Evolutionary conservation across 2,113 vertebrate genomes (phyloP), one percentile per base, ranked within the genome.

Genomic region (Gracilinanus agilis): DNA sequence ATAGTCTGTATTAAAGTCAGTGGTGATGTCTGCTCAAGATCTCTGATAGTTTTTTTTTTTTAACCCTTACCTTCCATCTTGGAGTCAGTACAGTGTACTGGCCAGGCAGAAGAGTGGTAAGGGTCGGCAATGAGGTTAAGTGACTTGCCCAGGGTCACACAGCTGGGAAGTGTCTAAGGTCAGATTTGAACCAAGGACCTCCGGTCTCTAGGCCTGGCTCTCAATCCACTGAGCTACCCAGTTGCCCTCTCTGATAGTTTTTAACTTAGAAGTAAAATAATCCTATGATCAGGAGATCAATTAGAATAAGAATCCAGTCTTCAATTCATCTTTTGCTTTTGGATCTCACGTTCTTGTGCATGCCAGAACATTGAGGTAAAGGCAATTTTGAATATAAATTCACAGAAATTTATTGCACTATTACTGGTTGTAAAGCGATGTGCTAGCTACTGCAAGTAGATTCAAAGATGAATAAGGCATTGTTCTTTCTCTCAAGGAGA

Each of bases 181-280:
- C n/a, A n/a, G n/a, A n/a, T n/a, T n/a, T n/a, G n/a, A n/a, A n/a
- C n/a, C n/a, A n/a, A n/a, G n/a, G n/a, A n/a, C n/a, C n/a, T n/a
- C n/a, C n/a, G n/a, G n/a, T n/a, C n/a, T n/a, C n/a, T n/a, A n/a
- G n/a, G n/a, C n/a, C n/a, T n/a, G n/a, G n/a, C n/a, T n/a, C n/a
- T n/a, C n/a, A n/a, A n/a, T n/a, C n/a, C n/a, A n/a, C n/a, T n/a
- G n/a, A n/a, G n/a, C n/a, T n/a, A n/a, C n/a, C n/a, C n/a, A n/a
- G n/a, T n/a, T n/a, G n/a, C n/a, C n/a, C n/a, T 91, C 29, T 92
- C 0, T 93, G 10, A 55, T 49, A 27, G 8, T 90, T 91, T 67
- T 53, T 91, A 9, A 83, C 88, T 90, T 49, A 96, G 54, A 44
- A 93, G 19, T 11, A 94, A 92, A 92, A 55, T 13, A 44, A 89